Evolutionary conservation across 1,140 invertebrate species (phyloP).

Genomic region (Drosophila busckii): DNA sequence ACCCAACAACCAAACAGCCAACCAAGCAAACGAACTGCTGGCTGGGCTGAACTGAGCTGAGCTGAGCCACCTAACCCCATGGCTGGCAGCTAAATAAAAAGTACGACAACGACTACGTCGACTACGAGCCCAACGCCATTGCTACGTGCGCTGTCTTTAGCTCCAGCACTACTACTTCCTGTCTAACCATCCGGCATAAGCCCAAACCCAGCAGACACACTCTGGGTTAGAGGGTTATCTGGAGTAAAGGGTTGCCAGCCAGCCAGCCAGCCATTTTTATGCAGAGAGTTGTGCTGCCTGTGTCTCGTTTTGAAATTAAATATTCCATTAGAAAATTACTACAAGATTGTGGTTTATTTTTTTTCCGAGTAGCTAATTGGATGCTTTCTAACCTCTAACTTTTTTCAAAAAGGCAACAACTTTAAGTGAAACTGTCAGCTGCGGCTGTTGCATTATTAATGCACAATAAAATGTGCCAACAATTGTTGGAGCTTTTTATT

Average conservation of each 20-base stretch:
- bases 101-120: slow-evolving; percentile 27
- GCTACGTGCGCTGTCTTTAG: slow-evolving; percentile 57
- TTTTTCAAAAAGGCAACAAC: slow-evolving; percentile 7
- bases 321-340: slow-evolving; percentile 79
- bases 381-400: slow-evolving; percentile 28
- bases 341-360: slow-evolving; percentile 77
- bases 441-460: slow-evolving; percentile 49
- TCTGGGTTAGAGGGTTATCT: slow-evolving; percentile 1
- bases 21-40: slow-evolving; percentile 48
- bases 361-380: slow-evolving; percentile 49
- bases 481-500: slow-evolving; percentile 48
- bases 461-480: slow-evolving; percentile 38
- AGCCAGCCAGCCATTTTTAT: slow-evolving; percentile 64
- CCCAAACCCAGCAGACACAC: too few species aligned
- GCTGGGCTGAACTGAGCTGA: too few species aligned
- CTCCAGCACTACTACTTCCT: slow-evolving; percentile 66
- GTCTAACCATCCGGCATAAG: slow-evolving; percentile 74
- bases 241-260: slow-evolving; percentile 49
- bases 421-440: slow-evolving; percentile 14
- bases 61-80: too few species aligned
- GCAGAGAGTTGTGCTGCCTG: slow-evolving; percentile 27
- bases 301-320: slow-evolving; percentile 77
- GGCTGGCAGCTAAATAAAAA: slow-evolving; percentile 46
- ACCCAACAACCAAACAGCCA: slow-evolving; percentile 35
- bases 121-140: slow-evolving; percentile 22